A percentile compares a stretch with the other conserved stretches of the same genome.
Evolutionary conservation across 2,888 invertebrate genomes (phyloP).

Genomic region (Ichneumoninae sp.): DNA sequence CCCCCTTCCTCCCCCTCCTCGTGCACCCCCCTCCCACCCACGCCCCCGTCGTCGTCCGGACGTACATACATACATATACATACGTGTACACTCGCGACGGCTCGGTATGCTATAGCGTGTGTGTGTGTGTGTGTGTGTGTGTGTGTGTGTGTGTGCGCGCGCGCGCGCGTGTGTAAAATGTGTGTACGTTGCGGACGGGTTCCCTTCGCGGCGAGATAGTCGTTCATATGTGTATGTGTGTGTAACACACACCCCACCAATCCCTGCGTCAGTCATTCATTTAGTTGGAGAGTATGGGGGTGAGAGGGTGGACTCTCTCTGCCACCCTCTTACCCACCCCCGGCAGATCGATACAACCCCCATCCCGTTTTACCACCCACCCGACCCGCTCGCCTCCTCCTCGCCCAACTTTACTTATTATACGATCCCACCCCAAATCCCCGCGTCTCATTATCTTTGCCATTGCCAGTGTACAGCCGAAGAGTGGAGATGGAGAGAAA

Average conservation of each 20-base stretch:
- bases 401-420: constrained; percentile 72
- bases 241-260: constrained; percentile 77
- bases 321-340: constrained; percentile 77
- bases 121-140: neutral
- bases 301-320: constrained; percentile 85
- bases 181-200: constrained; percentile 47
- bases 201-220: constrained; percentile 66
- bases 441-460: constrained; percentile 82
- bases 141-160: too few species aligned
- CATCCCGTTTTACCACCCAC: constrained; percentile 75
- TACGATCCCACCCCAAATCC: constrained; percentile 75
- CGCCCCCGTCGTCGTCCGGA: constrained; percentile 40
- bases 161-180: too few species aligned
- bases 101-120: constrained; percentile 53
- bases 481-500: constrained; percentile 66
- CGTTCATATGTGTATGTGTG: constrained; percentile 39
- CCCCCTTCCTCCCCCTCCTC: constrained; percentile 49
- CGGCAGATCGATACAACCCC: constrained; percentile 83
- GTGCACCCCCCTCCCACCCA: constrained; percentile 53
- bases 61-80: constrained; percentile 49
- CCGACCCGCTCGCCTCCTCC: constrained; percentile 70
- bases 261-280: constrained; percentile 84
- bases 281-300: constrained; percentile 86
- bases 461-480: constrained; percentile 74
- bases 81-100: constrained; percentile 42